Conservation (phyloP, 2,888 invertebrate genomes). For the Flexamia atlantica region DNA sequence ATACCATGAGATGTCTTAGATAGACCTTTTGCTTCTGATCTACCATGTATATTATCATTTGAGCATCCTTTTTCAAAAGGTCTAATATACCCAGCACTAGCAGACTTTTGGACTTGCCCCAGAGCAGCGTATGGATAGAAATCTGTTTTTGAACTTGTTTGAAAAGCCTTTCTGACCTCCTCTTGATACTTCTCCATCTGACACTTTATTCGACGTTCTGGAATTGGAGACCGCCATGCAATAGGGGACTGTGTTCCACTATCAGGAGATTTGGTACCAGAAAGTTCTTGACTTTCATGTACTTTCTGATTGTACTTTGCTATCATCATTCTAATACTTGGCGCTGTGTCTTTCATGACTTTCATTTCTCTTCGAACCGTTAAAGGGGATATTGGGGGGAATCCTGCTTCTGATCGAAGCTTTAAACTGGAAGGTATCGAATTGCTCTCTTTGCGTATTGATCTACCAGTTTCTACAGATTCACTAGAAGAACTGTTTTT, state of each 20-base stretch:
- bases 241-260: slow-evolving; percentile 82
- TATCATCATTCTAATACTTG: slow-evolving; percentile 84
- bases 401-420: slow-evolving; percentile 65
- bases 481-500: slow-evolving; percentile 57
- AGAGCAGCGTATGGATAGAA: slow-evolving; percentile 71
- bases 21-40: slow-evolving; percentile 16
- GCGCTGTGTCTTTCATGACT: slow-evolving; percentile 71
- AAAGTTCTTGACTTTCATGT: slow-evolving; percentile 61
- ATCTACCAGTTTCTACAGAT: slow-evolving; percentile 51
- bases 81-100: slow-evolving; percentile 76
- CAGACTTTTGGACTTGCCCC: slow-evolving; percentile 82
- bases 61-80: slow-evolving; percentile 59
- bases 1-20: slow-evolving; percentile 68
- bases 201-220: slow-evolving; percentile 79
- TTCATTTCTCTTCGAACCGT: slow-evolving; percentile 62
- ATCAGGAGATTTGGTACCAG: slow-evolving; percentile 70
- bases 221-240: slow-evolving; percentile 81
- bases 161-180: slow-evolving; percentile 62
- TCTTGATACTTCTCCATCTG: slow-evolving; percentile 73
- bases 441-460: slow-evolving; percentile 33
- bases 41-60: slow-evolving; percentile 61
- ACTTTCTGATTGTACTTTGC: slow-evolving; percentile 79
- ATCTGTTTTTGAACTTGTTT: slow-evolving; percentile 54
- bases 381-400: slow-evolving; percentile 78
- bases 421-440: slow-evolving; percentile 58